Evolutionary conservation across 2,888 invertebrate species (phyloP), one percentile per base, ranked within the genome.

Genomic region (Habrosyne pyritoides): DNA sequence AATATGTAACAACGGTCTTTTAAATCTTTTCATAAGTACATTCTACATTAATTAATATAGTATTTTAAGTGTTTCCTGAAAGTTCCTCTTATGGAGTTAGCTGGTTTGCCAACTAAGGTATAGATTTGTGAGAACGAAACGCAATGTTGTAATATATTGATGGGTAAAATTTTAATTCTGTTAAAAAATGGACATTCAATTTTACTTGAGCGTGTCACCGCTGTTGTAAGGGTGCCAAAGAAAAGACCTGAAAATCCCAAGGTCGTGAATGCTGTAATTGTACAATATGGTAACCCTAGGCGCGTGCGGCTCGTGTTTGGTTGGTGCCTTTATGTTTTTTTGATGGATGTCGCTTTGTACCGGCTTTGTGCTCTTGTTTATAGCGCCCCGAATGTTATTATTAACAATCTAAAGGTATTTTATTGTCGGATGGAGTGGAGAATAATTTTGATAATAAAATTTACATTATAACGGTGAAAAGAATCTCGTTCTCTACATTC

Each of bases 311-410:
- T 18, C 30, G 26, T 21, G 28, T 28, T 24, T 28, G 14, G 28
- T 24, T 28, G 14, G 28, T 21, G 12, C 7, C 50, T 50, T 50
- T 50, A 28, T 50, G 30, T 50, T 30, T 50, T 49, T 28, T 28
- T 50, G 50, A 50, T 50, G 50, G 21, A 50, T 21, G 18, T 28
- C 18, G 18, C 30, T 30, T 50, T 50, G 50, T 49, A 18, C 42
- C n/a, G 42, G 2, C 18, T 12, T 42, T 18, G 42, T 42, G 6
- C 18, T 14, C 14, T 24, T 48, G 48, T 28, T 49, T 28, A 49
- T 49, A 50, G 21, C 28, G 30, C 28, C 28, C 18, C 28, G 21
- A 50, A 28, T 28, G 49, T 49, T 10, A 28, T 48, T 48, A 48
- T 28, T 49, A 21, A 28, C 21, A 10, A 30, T 28, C 28, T 30